Evolutionary conservation across 1,140 invertebrate genomes (phyloP).

Genomic region (Pseudomyrmex dendroicus): DNA sequence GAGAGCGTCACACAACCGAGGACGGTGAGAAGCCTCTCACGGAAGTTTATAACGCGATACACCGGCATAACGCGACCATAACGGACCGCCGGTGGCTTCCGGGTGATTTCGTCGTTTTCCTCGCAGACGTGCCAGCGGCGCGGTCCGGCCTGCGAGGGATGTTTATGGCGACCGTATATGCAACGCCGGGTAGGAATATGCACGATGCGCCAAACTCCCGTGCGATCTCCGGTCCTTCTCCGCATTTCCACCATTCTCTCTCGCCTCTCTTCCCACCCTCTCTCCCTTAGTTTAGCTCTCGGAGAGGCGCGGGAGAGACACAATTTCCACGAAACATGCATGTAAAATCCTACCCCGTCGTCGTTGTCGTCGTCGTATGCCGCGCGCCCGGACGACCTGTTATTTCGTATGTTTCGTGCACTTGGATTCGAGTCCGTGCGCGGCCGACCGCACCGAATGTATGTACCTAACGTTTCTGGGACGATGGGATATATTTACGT

Average conservation of each 20-base stretch:
- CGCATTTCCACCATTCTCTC: neutral
- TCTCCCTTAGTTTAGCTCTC: slow-evolving; percentile 19
- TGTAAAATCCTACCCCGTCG: slow-evolving; percentile 40
- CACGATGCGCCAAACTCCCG: slow-evolving; percentile 37
- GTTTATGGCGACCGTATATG: slow-evolving; percentile 54
- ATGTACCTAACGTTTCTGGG: neutral
- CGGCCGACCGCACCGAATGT: neutral
- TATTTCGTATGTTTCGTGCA: slow-evolving; percentile 57
- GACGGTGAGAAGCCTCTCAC: slow-evolving; percentile 31
- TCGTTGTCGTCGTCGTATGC: slow-evolving; percentile 11
- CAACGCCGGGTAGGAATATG: slow-evolving; percentile 26
- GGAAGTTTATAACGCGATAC: slow-evolving; percentile 59
- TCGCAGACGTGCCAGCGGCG: slow-evolving; percentile 39
- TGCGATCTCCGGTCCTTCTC: slow-evolving; percentile 31
- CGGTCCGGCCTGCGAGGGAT: slow-evolving; percentile 49
- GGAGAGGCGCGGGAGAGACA: slow-evolving; percentile 46
- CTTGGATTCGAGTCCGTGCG: slow-evolving; percentile 31
- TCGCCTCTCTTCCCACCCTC: neutral
- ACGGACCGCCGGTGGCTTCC: slow-evolving; percentile 58
- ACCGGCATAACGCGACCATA: slow-evolving; percentile 51
- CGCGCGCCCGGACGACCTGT: slow-evolving; percentile 23
- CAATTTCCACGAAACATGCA: slow-evolving; percentile 50
- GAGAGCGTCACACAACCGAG: slow-evolving; percentile 21
- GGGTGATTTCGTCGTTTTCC: slow-evolving; percentile 62
- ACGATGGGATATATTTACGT: slow-evolving; percentile 25